Evolutionary conservation across 2,888 invertebrate species (phyloP), one percentile per base, ranked within the genome.

Genomic region (Tinea pellionella): DNA sequence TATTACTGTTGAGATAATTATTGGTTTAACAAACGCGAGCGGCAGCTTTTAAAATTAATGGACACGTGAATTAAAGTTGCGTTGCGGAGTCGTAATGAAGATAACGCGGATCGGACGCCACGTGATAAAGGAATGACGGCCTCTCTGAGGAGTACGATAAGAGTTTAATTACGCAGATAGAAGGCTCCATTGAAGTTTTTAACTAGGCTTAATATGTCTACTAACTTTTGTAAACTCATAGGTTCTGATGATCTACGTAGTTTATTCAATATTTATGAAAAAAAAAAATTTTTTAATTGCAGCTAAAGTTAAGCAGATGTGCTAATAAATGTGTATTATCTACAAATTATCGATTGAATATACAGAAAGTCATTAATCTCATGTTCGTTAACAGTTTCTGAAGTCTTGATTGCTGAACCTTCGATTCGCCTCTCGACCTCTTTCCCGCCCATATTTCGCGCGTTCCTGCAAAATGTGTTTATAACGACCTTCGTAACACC

Each of bases 41-140:
- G 74, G 75, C 75, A 70, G 75, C 77, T 77, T 78, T 80, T 79
- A 77, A 79, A 84, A 82, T 82, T 79, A 85, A 84, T 82, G 83
- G 78, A 78, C 71, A 77, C 71, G 75, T 75, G 82, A 83, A 84
- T 82, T 79, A 78, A 81, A 83, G 74, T 77, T 73, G 74, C 74
- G 67, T 71, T 69, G 73, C 72, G 66, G 71, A 79, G 71, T 74
- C 72, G 77, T 82, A 85, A 84, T 84, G 82, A 84, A 85, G 85
- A 84, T 85, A 84, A 81, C 77, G 73, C 64, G 65, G 65, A 70
- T 72, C 71, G 74, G 84, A 84, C 80, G 76, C 70, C 60, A 62
- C 60, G 65, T 72, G 84, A 85, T 85, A 83, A 82, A 75, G 68
- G 71, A 69, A 71, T 85, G 85, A 84, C 84, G 82, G 76, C 78